phyloP scores from a whole-genome alignment of 2,113 vertebrate species.

The Pachycephala philippinensis region DNA sequence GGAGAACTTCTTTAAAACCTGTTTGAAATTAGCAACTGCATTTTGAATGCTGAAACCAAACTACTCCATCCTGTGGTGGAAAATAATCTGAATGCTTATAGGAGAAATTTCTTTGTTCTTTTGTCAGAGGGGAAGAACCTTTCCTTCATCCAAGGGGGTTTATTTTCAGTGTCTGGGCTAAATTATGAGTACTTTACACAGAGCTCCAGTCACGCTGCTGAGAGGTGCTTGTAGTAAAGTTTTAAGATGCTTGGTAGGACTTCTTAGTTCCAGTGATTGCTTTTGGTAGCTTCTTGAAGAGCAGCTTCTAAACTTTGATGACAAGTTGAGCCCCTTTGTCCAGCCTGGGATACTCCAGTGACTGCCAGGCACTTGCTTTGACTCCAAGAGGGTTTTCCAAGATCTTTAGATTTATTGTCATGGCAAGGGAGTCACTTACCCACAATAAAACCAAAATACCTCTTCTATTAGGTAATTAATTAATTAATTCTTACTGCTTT shows the following conservation, averaged over 20 bases:
- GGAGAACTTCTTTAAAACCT: not conserved
- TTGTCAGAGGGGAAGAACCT: not conserved
- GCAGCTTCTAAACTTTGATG: not conserved
- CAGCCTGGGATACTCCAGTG: fast-evolving
- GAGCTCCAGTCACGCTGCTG: not conserved
- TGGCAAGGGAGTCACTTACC: not conserved
- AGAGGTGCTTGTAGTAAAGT: not conserved
- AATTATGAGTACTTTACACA: not conserved
- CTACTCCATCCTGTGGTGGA: not conserved
- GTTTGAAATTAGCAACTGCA: not conserved
- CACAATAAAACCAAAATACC: not conserved
- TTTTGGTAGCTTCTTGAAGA: not conserved
- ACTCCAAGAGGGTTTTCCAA: not conserved
- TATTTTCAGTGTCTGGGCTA: not conserved
- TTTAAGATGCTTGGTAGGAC: not conserved
- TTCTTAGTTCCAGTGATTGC: not conserved
- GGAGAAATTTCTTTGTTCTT: not conserved
- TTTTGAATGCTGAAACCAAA: not conserved
- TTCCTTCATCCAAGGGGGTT: not conserved
- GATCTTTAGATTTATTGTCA: not conserved
- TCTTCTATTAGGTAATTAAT: not conserved
- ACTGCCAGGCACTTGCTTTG: not conserved
- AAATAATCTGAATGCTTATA: not conserved
- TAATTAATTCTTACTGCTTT: not conserved
- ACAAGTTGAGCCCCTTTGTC: not conserved